Conservation (phyloP, 2,113 vertebrate species). For the Tichodroma muraria region DNA sequence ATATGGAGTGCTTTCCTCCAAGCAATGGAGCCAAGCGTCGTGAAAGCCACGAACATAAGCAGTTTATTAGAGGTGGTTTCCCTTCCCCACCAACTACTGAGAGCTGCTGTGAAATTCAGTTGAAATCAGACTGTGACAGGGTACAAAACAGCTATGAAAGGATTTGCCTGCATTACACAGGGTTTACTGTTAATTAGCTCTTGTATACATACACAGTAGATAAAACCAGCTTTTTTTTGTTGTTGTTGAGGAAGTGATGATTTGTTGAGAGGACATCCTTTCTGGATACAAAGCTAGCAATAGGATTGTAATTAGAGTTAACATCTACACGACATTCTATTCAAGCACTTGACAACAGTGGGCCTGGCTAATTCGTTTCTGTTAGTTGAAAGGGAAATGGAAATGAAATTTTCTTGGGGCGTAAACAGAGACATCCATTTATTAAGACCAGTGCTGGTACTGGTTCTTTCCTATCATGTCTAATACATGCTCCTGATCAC, state of each 20-base stretch:
- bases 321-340: slow-evolving; percentile 48
- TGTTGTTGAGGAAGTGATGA: slow-evolving; percentile 54
- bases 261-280: slow-evolving; percentile 43
- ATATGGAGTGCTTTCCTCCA: slow-evolving; percentile 49
- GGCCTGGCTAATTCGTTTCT: slow-evolving; percentile 60
- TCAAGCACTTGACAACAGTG: slow-evolving; percentile 50
- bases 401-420: not conserved
- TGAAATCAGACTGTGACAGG: slow-evolving; percentile 37
- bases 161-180: slow-evolving; percentile 47
- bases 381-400: slow-evolving; percentile 58
- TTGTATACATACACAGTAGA: slow-evolving; percentile 8
- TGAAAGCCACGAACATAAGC: slow-evolving; percentile 38
- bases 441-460: not conserved
- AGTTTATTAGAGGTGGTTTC: slow-evolving; percentile 53
- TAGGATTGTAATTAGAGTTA: slow-evolving; percentile 53
- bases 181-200: slow-evolving; percentile 66
- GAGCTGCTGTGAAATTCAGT: slow-evolving; percentile 46
- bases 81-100: slow-evolving; percentile 20
- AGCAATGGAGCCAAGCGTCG: not conserved
- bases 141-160: slow-evolving; percentile 45
- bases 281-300: slow-evolving; percentile 45
- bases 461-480: not conserved
- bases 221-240: slow-evolving; percentile 5
- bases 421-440: not conserved
- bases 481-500: not conserved